Base-by-base conservation (phyloP, 2,113 vertebrate genomes). In the Mohoua ochrocephala region DNA sequence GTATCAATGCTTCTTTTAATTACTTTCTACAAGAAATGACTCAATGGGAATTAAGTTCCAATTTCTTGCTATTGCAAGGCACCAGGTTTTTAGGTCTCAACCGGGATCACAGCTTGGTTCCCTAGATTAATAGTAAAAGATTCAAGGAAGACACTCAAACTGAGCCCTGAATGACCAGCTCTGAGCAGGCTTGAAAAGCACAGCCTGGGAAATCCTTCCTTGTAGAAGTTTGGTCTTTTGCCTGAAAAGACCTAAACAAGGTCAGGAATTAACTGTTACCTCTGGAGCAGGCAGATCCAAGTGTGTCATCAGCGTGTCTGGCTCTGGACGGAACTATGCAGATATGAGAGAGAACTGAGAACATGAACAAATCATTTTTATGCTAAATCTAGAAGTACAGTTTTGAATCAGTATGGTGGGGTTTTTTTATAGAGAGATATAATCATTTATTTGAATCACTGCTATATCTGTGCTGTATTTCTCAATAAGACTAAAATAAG, bases 1-100 rank as follows among this genome's bases (percentile, higher is more conserved):
- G 89, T 95, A 96, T 98, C 97, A 97, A 97, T 97, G 97, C 96
- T 95, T 94, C 93, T 95, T 97, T 97, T 97, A 97, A 98, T 97
- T 94, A 91, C 96, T 97, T 97, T 98, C 93, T 95, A 97, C 91
- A 95, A 96, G 97, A 95, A 95, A 91, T 95, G 59, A 33, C 87
- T 96, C 84, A 96, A 91, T 96, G 87, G 89, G 93, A 95, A 97
- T 97, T 92, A 94, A 85, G 93, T 95, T 93, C 81, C 91, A 89
- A 90, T 97, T 96, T 94, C 71, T 89, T 95, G 61, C 87, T 92
- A 28, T 87, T 88, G 82, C 74, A 63, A 84, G 54, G 49, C 93
- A 92, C 47, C 33, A 24, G 35, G n/a, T 86, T 95, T 95, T 96
- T 64, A 75, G 94, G 54, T 83, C 82, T 83, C 69, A 93, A 94